Conservation (phyloP, 1,140 invertebrate species). For the Daktulosphaira vitifoliae region DNA sequence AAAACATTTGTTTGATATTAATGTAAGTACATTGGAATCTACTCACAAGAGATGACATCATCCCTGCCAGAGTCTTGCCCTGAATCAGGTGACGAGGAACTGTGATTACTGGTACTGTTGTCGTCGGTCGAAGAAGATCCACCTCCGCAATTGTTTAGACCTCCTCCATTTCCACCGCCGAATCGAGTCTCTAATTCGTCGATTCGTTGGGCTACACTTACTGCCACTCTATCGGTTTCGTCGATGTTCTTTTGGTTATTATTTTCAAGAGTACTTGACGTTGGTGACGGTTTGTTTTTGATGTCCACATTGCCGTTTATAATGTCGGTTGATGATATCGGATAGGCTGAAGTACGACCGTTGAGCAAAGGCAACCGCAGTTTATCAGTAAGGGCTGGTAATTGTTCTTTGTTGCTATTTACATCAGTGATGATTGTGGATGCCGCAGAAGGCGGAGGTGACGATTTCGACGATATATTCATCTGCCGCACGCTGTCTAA, state of each 20-base stretch:
- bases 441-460: neutral
- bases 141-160: neutral
- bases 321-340: neutral
- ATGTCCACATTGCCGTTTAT: neutral
- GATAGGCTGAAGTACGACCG: neutral
- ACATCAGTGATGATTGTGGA: neutral
- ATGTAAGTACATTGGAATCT: no score
- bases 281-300: no score
- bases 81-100: conserved; percentile 14
- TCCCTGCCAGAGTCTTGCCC: conserved; percentile 24
- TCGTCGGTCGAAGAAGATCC: conserved; percentile 19
- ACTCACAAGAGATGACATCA: neutral
- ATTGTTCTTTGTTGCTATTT: no score
- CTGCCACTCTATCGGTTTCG: conserved; percentile 1
- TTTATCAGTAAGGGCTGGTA: neutral
- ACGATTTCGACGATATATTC: conserved; percentile 8
- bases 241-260: neutral
- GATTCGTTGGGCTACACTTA: conserved; percentile 17
- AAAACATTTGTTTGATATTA: no score
- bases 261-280: no score
- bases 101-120: conserved; percentile 19
- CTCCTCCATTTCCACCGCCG: neutral
- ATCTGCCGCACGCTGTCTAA: conserved; percentile 5
- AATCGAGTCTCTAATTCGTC: conserved; percentile 16
- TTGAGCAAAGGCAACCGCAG: neutral